Conservation (phyloP, 2,888 invertebrate genomes). For the Acrobasis consociella region DNA sequence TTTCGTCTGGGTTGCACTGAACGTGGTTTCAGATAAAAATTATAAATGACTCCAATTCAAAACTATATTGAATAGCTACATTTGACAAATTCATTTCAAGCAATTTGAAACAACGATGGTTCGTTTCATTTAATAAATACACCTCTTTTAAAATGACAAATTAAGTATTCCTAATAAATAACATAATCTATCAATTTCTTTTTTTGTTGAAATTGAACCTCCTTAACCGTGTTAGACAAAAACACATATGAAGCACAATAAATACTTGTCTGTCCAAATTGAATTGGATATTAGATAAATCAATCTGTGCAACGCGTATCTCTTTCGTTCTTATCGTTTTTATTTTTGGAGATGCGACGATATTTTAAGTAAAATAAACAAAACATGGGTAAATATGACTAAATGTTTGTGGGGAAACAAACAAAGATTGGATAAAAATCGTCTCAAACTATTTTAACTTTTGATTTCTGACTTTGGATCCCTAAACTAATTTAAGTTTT, state of each 20-base stretch:
- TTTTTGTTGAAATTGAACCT: conserved; percentile 1
- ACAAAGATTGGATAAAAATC: no score
- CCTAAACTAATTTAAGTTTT: no score
- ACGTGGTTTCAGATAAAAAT: no score
- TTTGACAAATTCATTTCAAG: not conserved
- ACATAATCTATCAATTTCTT: conserved; percentile 6
- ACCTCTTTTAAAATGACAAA: not conserved
- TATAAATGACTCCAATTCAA: no score
- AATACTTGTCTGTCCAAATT: conserved; percentile 10
- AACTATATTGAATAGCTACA: not conserved
- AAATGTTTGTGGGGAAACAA: no score
- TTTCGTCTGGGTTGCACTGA: no score
- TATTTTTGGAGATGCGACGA: no score
- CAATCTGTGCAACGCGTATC: not conserved
- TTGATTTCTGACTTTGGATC: no score
- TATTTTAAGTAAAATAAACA: no score
- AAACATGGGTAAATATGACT: no score
- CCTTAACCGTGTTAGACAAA: conserved; percentile 11
- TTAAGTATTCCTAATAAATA: not conserved
- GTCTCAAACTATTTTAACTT: no score
- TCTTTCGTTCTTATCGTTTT: not conserved
- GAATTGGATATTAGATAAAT: conserved; percentile 6
- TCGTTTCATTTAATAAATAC: not conserved
- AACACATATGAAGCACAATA: conserved; percentile 14
- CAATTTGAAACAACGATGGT: not conserved